phyloP scores from a whole-genome alignment of 1,140 invertebrate species.

The Idris sp. region DNA sequence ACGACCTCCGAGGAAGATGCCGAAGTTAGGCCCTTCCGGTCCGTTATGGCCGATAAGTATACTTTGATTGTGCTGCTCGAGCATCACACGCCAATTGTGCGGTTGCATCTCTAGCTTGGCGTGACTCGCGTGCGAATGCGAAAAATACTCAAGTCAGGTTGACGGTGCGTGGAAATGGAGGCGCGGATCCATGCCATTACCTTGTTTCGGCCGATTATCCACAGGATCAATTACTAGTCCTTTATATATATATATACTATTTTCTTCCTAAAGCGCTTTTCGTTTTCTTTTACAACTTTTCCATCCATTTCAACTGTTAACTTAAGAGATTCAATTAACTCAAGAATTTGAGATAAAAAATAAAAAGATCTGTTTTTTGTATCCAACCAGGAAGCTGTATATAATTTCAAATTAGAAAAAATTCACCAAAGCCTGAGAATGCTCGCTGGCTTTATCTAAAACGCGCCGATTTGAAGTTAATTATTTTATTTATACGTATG shows the following conservation, averaged over 20 bases:
- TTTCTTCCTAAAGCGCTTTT: conserved; percentile 25
- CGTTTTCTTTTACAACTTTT: conserved; percentile 6
- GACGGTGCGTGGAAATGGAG: conserved; percentile 57
- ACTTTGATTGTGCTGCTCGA: conserved; percentile 58
- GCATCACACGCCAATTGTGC: conserved; percentile 64
- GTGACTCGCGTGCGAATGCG: conserved; percentile 68
- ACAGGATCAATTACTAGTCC: conserved; percentile 47
- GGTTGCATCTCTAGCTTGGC: conserved; percentile 61
- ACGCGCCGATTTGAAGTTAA: too few relatives aligned
- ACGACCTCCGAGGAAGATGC: conserved; percentile 10
- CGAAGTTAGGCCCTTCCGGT: conserved; percentile 32
- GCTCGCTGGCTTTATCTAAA: too few relatives aligned
- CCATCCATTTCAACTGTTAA: conserved; percentile 8
- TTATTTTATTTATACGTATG: too few relatives aligned
- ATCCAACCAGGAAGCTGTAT: too few relatives aligned
- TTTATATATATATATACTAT: too few relatives aligned
- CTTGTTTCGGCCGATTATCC: conserved; percentile 50
- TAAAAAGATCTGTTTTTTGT: too few relatives aligned
- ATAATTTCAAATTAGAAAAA: too few relatives aligned
- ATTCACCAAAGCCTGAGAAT: too few relatives aligned
- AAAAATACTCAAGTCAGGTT: conserved; percentile 48
- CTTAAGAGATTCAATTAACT: too few relatives aligned
- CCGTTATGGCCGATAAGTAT: conserved; percentile 56
- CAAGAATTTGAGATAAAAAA: too few relatives aligned
- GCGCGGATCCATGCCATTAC: conserved; percentile 45